Conservation (phyloP, 2,797 vertebrate genomes). For the Lithobates sylvaticus region DNA sequence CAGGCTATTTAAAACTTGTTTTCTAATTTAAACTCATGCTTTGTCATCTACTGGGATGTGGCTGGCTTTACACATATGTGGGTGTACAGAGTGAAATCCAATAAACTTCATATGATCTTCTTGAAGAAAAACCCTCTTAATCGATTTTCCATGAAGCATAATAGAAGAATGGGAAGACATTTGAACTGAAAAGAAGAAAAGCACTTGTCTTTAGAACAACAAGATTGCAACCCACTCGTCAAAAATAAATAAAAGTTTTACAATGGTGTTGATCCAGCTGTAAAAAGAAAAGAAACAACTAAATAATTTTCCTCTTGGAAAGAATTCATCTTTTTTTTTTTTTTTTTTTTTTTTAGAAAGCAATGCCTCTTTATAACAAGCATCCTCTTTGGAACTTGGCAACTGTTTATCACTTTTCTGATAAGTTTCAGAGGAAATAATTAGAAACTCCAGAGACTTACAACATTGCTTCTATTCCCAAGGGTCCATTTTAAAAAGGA, state of each 20-base stretch:
- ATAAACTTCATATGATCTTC: slow-evolving; percentile 27
- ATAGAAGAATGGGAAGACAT: slow-evolving; percentile 5
- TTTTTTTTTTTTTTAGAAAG: slow-evolving; percentile 1
- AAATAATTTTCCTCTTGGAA: slow-evolving; percentile 13
- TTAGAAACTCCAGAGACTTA: slow-evolving; percentile 6
- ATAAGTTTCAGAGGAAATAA: slow-evolving; percentile 27
- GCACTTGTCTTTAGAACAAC: slow-evolving; percentile 22
- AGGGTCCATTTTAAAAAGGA: slow-evolving; percentile 28
- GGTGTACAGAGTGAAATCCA: slow-evolving; percentile 1
- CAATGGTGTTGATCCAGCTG: slow-evolving; percentile 8
- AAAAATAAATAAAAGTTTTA: slow-evolving; percentile 39
- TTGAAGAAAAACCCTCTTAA: slow-evolving; percentile 22
- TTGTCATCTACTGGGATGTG: background rate
- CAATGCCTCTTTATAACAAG: slow-evolving; percentile 24
- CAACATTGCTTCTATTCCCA: background rate
- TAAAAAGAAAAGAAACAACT: background rate
- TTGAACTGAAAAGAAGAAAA: slow-evolving; percentile 12
- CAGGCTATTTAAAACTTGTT: background rate
- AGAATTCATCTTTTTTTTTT: background rate
- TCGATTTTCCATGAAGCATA: slow-evolving; percentile 31
- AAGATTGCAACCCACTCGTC: slow-evolving; percentile 4
- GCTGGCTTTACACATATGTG: background rate
- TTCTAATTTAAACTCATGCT: background rate
- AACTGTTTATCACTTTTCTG: slow-evolving; percentile 10
- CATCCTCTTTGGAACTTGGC: background rate